Evolutionary conservation across 2,888 invertebrate species (phyloP), one percentile per base, ranked within the genome.

Genomic region (Germaria angustata): DNA sequence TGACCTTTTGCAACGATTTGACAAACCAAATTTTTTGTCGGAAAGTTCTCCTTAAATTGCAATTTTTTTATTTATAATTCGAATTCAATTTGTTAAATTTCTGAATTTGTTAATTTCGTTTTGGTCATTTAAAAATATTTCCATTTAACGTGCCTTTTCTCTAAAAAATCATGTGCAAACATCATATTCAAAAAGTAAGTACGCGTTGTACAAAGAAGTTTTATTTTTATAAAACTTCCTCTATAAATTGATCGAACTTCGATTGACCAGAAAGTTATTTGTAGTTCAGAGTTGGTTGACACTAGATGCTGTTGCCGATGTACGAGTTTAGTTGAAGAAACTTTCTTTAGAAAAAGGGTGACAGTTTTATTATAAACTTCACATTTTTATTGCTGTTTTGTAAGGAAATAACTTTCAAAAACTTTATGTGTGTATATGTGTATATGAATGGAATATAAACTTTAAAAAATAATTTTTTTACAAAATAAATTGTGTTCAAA

Each of bases 231-330:
- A 51, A 72, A 59, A 57, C 39, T 66, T 76, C 46, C 9, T 44
- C 51, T 55, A 75, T 65, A 75, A 81, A 78, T 78, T 81, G 73
- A 69, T 78, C 69, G 63, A 81, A 78, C 65, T 78, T 78, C 78
- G 78, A 81, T 81, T 81, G 81, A 81, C 81, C 73, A 81, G 49
- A 73, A 78, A 81, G 63, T 75, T 81, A 59, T 9, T 71, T 13
- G 17, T 44, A 73, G 59, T 63, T 55, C 28, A 55, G 11, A 39
- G 61, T 44, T 53, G 59, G 24, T 8, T 66, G 15, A 15, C 72
- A 46, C 39, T 46, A 13, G 17, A 41, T 51, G 39, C 39, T 22
- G 41, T 22, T 57, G 57, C 63, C 66, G 49, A 32, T 68, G 73
- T 49, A 39, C 11, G 28, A 65, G 32, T 78, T 78, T 22, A 57